phyloP scores from a whole-genome alignment of 1,140 invertebrate species.

The Megalonaias nervosa region DNA sequence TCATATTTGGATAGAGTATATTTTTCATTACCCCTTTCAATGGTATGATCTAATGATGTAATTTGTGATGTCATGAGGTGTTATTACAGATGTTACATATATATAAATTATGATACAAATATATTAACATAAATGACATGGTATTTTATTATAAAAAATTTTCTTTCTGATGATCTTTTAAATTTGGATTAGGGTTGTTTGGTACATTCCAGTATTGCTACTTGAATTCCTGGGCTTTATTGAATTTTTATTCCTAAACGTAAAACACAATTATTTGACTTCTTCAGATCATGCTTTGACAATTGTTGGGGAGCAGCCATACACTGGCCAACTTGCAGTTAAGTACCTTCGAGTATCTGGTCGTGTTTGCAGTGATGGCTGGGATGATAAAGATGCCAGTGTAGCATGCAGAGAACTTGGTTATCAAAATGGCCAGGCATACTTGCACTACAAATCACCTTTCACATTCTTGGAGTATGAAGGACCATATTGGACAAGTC shows the following conservation, averaged over 20 bases:
- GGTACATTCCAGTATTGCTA: background rate
- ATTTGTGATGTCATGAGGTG: no score
- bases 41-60: no score
- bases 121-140: no score
- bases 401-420: slow-evolving; percentile 61
- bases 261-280: slow-evolving; percentile 6
- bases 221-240: background rate
- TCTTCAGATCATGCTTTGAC: slow-evolving; percentile 35
- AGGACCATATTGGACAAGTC: slow-evolving; percentile 51
- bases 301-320: slow-evolving; percentile 27
- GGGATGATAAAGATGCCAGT: slow-evolving; percentile 58
- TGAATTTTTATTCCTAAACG: background rate
- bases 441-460: slow-evolving; percentile 42
- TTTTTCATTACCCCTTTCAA: no score
- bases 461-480: slow-evolving; percentile 48
- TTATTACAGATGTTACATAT: no score
- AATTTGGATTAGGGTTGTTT: background rate
- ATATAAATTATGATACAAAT: no score
- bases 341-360: slow-evolving; percentile 54
- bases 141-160: no score
- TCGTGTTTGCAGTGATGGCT: slow-evolving; percentile 58
- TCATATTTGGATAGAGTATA: no score
- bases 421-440: slow-evolving; percentile 55
- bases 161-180: background rate
- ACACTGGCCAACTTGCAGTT: slow-evolving; percentile 43